phyloP scores from a whole-genome alignment of 2,888 invertebrate genomes.

The Chymomyza caudatula region DNA sequence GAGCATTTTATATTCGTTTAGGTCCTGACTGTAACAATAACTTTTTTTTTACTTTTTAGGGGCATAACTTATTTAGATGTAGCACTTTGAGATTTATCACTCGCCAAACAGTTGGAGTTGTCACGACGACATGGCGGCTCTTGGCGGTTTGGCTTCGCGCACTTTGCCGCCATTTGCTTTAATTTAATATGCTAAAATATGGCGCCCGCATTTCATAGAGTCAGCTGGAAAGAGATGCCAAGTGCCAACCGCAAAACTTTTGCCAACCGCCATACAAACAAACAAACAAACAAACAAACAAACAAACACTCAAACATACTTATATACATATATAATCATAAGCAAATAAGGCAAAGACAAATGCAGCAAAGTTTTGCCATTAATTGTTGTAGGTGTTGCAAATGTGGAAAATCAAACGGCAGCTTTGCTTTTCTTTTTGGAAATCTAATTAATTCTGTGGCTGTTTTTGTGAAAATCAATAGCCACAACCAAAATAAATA shows the following conservation, averaged over 20 bases:
- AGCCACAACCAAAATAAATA: not conserved
- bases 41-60: not conserved
- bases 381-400: conserved; percentile 26
- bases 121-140: not conserved
- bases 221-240: not conserved
- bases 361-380: conserved; percentile 17
- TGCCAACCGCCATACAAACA: conserved; percentile 44
- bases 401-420: not conserved
- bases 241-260: conserved; percentile 54
- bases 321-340: conserved; percentile 27
- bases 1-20: not conserved
- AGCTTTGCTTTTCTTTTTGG: not conserved
- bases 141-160: not conserved
- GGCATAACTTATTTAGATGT: conserved; percentile 61
- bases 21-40: not conserved
- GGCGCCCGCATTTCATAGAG: conserved; percentile 51
- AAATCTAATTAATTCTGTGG: not conserved
- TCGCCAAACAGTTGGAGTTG: conserved; percentile 33
- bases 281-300: not conserved
- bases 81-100: conserved; percentile 67
- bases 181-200: conserved; percentile 70
- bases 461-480: not conserved
- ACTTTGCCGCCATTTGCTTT: conserved; percentile 55
- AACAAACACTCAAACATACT: not conserved
- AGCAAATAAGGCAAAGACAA: conserved; percentile 34